Conservation (phyloP, 2,797 vertebrate genomes). For the Anguilla pacifica region DNA sequence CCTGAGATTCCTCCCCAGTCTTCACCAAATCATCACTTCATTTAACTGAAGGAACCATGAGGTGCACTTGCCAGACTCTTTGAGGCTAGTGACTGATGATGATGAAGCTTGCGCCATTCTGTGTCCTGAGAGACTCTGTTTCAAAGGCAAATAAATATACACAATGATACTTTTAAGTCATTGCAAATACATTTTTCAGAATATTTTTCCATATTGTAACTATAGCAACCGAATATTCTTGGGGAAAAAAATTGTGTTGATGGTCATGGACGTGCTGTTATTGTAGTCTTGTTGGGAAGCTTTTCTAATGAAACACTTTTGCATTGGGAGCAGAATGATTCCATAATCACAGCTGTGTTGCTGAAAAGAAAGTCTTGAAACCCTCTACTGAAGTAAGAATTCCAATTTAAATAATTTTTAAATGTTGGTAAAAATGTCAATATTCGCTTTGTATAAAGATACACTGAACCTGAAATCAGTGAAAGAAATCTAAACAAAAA, state of each 20-base stretch:
- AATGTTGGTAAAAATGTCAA: background rate
- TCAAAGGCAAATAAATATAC: background rate
- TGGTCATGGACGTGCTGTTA: constrained; percentile 6
- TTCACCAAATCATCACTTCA: constrained; percentile 35
- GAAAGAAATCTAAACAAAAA: too few relatives aligned
- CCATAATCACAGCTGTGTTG: constrained; percentile 1
- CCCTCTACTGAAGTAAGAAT: constrained; percentile 16
- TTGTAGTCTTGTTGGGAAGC: background rate
- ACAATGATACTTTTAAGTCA: background rate
- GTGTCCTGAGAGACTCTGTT: constrained; percentile 6
- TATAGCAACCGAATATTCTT: constrained; percentile 19
- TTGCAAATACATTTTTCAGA: constrained; percentile 19
- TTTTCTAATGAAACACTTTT: background rate
- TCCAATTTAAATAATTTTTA: constrained; percentile 26
- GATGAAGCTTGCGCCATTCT: constrained; percentile 11
- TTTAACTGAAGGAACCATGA: constrained; percentile 24
- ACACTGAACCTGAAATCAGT: too few relatives aligned
- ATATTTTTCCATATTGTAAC: constrained; percentile 15
- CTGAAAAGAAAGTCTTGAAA: background rate
- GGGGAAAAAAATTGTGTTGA: constrained; percentile 13
- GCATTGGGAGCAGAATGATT: background rate
- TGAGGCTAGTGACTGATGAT: constrained; percentile 10
- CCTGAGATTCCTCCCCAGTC: constrained; percentile 2
- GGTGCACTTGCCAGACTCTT: constrained; percentile 22
- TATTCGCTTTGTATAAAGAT: background rate